Evolutionary conservation across 2,888 invertebrate genomes (phyloP).

Genomic region (Acrocera orbiculus): DNA sequence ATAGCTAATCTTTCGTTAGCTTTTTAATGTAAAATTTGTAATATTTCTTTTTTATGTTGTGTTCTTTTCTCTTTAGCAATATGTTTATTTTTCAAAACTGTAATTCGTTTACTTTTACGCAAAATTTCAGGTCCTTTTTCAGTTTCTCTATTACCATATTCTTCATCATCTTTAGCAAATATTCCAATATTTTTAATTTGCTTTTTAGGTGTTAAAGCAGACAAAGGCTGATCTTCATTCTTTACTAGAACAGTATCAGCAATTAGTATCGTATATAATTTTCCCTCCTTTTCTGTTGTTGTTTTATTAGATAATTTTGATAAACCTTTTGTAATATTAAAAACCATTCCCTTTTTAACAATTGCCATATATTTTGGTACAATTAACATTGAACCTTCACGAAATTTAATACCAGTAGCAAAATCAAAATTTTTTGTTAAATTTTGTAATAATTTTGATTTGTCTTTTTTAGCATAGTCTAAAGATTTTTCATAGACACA

Average conservation of each 20-base stretch:
- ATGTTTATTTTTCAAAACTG: slow-evolving; percentile 84
- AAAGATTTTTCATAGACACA: slow-evolving; percentile 73
- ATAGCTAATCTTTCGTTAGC: slow-evolving; percentile 85
- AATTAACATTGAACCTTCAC: slow-evolving; percentile 84
- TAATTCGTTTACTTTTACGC: slow-evolving; percentile 61
- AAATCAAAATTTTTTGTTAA: slow-evolving; percentile 94
- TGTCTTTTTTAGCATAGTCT: slow-evolving; percentile 67
- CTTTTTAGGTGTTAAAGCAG: slow-evolving; percentile 81
- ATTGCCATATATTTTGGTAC: slow-evolving; percentile 69
- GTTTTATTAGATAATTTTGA: slow-evolving; percentile 67
- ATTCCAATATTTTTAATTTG: slow-evolving; percentile 91
- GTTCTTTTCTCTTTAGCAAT: slow-evolving; percentile 95
- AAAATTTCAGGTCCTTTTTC: slow-evolving; percentile 33
- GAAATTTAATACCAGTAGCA: slow-evolving; percentile 95
- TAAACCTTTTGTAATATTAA: slow-evolving; percentile 88
- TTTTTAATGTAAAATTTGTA: slow-evolving; percentile 74
- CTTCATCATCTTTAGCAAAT: slow-evolving; percentile 78
- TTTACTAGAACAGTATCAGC: slow-evolving; percentile 95
- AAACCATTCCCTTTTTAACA: slow-evolving; percentile 87
- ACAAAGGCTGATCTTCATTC: slow-evolving; percentile 72
- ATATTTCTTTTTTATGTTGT: slow-evolving; percentile 89
- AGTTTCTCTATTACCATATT: slow-evolving; percentile 60
- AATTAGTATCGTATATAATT: slow-evolving; percentile 80
- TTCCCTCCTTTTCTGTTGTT: slow-evolving; percentile 69
- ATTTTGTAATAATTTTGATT: slow-evolving; percentile 68